Evolutionary conservation across 2,888 invertebrate species (phyloP).

Genomic region (Chrysolina haemoptera): DNA sequence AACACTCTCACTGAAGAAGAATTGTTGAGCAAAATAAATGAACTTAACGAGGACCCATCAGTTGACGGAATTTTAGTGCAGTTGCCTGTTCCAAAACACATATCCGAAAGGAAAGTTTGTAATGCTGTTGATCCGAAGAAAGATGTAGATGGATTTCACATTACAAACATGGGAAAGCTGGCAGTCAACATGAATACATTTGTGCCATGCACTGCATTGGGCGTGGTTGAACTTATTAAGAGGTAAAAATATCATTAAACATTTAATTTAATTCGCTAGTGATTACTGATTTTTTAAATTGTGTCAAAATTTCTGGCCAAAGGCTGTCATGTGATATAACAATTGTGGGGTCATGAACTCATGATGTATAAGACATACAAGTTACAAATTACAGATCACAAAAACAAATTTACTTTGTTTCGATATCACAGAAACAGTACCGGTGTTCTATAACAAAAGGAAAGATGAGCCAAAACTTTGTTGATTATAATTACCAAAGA

Average conservation of each 20-base stretch:
- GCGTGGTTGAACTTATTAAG: conserved; percentile 79
- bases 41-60: conserved; percentile 77
- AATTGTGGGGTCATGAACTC: too few species aligned
- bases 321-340: too few species aligned
- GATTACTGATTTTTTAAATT: too few species aligned
- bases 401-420: too few species aligned
- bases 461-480: too few species aligned
- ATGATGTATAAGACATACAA: too few species aligned
- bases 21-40: conserved; percentile 76
- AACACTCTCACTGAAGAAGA: conserved; percentile 77
- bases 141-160: conserved; percentile 94
- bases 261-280: background rate
- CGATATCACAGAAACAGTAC: too few species aligned
- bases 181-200: conserved; percentile 81
- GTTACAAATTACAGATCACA: too few species aligned
- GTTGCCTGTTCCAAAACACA: conserved; percentile 85
- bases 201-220: conserved; percentile 87
- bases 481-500: too few species aligned
- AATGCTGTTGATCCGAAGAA: conserved; percentile 86
- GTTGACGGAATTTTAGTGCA: conserved; percentile 91
- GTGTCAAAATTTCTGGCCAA: too few species aligned
- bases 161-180: conserved; percentile 85
- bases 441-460: too few species aligned
- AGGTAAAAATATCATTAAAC: conserved; percentile 66
- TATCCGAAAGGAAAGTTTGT: conserved; percentile 83